Conservation (phyloP, 2,888 invertebrate genomes). For the Anthrax anthrax region DNA sequence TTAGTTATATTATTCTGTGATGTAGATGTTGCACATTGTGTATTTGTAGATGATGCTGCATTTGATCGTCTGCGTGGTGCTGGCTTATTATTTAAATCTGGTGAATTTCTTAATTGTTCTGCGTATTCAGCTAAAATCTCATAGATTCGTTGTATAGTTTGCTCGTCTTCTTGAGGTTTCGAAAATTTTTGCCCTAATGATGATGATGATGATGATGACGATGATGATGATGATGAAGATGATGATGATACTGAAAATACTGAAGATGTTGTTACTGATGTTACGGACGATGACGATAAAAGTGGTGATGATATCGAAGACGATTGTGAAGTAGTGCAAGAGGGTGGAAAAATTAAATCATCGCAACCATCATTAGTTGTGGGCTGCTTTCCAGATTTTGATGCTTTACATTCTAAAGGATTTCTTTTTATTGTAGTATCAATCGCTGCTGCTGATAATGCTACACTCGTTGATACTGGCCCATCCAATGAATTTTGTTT, state of each 20-base stretch:
- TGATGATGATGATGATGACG: background rate
- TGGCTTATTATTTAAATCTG: constrained; percentile 65
- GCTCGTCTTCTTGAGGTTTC: constrained; percentile 67
- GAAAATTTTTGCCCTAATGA: background rate
- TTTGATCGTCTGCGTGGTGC: constrained; percentile 62
- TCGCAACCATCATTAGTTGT: background rate
- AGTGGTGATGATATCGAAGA: no score
- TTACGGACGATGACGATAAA: background rate
- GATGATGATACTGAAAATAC: background rate
- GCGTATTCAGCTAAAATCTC: constrained; percentile 68
- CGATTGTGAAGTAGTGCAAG: no score
- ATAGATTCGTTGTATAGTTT: constrained; percentile 64
- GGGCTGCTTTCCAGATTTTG: background rate
- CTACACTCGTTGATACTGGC: constrained; percentile 18
- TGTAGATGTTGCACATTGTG: no score
- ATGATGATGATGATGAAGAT: background rate
- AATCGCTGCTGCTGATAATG: background rate
- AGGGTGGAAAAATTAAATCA: no score
- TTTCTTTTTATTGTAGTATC: no score
- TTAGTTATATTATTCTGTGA: background rate
- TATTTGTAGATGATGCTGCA: constrained; percentile 37
- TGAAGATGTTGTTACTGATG: no score
- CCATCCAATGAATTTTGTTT: no score
- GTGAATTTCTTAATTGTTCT: constrained; percentile 64
- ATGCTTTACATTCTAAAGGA: background rate